phyloP scores from a whole-genome alignment of 2,113 vertebrate genomes.

The Marmota monax region DNA sequence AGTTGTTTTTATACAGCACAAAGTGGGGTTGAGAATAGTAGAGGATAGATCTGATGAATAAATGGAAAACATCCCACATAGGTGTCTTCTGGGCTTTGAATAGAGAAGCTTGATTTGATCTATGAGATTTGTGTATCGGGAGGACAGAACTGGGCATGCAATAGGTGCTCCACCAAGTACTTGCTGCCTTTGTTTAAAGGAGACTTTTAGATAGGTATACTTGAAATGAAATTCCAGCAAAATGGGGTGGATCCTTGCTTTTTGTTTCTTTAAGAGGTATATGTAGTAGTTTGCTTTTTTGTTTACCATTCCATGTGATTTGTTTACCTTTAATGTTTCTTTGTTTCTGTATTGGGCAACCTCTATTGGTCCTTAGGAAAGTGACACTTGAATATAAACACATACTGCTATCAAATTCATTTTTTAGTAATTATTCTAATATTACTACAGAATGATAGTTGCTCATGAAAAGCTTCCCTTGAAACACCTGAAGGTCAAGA shows the following conservation, averaged over 20 bases:
- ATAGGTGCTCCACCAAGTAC: not conserved
- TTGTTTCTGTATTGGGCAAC: constrained; percentile 68
- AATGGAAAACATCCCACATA: not conserved
- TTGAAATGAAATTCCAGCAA: constrained; percentile 2
- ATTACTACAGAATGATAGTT: not conserved
- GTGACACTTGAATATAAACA: constrained; percentile 51
- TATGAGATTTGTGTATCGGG: not conserved
- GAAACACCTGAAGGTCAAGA: not conserved
- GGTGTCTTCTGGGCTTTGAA: not conserved
- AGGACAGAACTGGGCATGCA: not conserved
- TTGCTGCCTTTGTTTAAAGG: constrained; percentile 1
- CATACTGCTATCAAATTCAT: not conserved
- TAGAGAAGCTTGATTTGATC: not conserved
- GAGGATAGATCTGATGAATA: not conserved
- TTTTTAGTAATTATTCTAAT: not conserved
- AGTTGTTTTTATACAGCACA: not conserved
- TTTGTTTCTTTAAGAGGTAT: not conserved
- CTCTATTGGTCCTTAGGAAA: constrained; percentile 74
- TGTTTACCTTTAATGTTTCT: constrained; percentile 46
- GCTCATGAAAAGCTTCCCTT: not conserved
- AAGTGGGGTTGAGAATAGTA: not conserved
- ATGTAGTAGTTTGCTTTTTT: not conserved
- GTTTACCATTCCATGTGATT: not conserved
- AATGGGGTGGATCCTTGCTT: not conserved
- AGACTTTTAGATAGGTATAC: not conserved